These are phyloP conservation scores for Momotus momota DNA, from an alignment of 2,797 vertebrate genomes.

Conservation along the genomic window DNA sequence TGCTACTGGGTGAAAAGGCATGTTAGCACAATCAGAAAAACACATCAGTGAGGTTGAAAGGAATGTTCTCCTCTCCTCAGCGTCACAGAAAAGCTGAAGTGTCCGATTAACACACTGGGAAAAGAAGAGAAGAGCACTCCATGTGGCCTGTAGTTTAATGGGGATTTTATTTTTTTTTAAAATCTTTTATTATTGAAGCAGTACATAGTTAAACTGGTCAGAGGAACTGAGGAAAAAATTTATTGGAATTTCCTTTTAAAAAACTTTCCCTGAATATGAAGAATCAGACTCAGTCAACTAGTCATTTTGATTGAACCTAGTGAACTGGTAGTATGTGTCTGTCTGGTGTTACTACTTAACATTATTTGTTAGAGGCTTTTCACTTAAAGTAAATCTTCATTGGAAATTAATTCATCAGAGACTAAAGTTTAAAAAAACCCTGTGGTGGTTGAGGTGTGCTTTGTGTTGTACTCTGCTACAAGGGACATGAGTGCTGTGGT, in stretches of 20 bases:
- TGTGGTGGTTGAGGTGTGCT: neutral
- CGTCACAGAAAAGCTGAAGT: slow-evolving; percentile 4
- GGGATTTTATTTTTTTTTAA: neutral
- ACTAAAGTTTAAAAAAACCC: neutral
- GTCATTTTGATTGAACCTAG: neutral
- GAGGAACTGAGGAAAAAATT: neutral
- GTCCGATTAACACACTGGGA: neutral
- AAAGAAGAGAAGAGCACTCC: neutral
- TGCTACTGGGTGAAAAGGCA: neutral
- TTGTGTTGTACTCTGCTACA: neutral
- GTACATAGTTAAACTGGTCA: neutral
- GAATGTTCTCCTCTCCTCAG: neutral
- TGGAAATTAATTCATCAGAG: neutral
- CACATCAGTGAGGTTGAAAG: neutral
- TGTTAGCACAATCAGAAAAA: slow-evolving; percentile 15
- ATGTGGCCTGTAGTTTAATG: neutral
- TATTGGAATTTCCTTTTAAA: neutral
- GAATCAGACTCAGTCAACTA: neutral
- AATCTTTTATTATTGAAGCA: neutral
- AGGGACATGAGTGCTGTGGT: neutral
- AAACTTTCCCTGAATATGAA: neutral
- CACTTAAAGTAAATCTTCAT: neutral
- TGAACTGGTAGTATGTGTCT: neutral
- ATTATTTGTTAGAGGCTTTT: neutral
- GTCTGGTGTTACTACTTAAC: neutral